These are phyloP conservation scores for Heliconius hortense DNA, from an alignment of 2,888 invertebrate species.

Conservation along the genomic window DNA sequence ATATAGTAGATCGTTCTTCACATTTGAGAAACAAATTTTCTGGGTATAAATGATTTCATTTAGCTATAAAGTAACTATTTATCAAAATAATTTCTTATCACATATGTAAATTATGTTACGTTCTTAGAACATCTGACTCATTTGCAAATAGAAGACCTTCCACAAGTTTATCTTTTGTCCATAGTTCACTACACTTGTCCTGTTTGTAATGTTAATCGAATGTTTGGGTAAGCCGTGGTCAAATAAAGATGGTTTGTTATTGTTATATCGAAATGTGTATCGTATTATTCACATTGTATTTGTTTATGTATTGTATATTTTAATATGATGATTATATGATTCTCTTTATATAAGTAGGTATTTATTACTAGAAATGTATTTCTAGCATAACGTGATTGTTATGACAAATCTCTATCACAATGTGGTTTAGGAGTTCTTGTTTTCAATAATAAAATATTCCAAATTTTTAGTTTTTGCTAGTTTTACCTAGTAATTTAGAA, in stretches of 20 bases:
- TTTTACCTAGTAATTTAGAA: too few relatives aligned
- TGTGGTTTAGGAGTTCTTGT: too few relatives aligned
- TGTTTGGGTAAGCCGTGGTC: constrained; percentile 32
- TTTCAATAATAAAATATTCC: too few relatives aligned
- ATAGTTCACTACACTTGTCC: constrained; percentile 36
- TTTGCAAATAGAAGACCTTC: constrained; percentile 35
- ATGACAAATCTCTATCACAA: too few relatives aligned
- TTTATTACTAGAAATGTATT: too few relatives aligned
- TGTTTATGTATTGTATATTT: background rate
- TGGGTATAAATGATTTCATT: background rate
- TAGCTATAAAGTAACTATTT: background rate
- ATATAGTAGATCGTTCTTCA: too few relatives aligned
- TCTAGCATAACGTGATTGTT: too few relatives aligned
- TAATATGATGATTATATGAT: background rate
- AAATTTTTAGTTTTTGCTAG: too few relatives aligned
- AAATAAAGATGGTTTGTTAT: constrained; percentile 27
- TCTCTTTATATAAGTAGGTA: background rate
- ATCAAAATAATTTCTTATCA: constrained; percentile 27
- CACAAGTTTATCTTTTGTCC: constrained; percentile 38
- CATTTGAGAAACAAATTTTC: too few relatives aligned
- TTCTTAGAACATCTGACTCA: constrained; percentile 35
- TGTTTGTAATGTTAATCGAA: constrained; percentile 37
- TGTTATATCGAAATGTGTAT: constrained; percentile 14
- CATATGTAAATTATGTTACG: constrained; percentile 21
- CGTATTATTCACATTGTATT: constrained; percentile 9